Percentiles rank a stretch among this genome's conserved stretches.
Conservation (phyloP, 2,113 vertebrate genomes). For the Hoplias malabaricus region DNA sequence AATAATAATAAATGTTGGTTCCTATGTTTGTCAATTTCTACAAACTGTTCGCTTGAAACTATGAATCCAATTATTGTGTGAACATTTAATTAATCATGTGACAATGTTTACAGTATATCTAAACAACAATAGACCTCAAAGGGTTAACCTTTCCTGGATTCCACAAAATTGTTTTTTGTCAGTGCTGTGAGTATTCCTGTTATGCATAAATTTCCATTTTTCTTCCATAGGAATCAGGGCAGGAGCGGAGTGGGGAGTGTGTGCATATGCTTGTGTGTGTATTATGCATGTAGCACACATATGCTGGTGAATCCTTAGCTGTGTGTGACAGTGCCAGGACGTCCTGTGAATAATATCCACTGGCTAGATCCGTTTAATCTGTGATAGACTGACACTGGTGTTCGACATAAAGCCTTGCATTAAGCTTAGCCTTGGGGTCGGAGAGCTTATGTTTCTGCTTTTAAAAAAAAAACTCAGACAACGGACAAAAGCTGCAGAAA, state of each 20-base stretch:
- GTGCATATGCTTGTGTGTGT: constrained; percentile 4
- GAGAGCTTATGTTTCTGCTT: not conserved
- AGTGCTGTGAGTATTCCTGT: not conserved
- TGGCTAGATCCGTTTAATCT: constrained; percentile 10
- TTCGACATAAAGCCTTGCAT: constrained; percentile 14
- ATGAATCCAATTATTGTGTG: too few species aligned
- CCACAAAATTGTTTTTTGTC: not conserved
- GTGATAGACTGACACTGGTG: not conserved
- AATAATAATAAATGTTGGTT: too few species aligned
- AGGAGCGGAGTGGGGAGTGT: not conserved
- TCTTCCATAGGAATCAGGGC: not conserved
- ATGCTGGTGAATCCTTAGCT: not conserved
- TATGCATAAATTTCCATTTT: constrained; percentile 2
- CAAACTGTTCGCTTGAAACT: too few species aligned
- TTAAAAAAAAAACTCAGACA: not conserved
- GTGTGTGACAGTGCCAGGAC: not conserved
- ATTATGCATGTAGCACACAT: constrained; percentile 25
- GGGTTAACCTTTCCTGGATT: not conserved
- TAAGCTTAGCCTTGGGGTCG: constrained; percentile 11
- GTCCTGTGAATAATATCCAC: not conserved
- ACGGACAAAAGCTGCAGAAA: not conserved
- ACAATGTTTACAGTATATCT: too few species aligned
- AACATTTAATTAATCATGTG: too few species aligned
- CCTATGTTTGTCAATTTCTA: too few species aligned
- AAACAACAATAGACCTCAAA: too few species aligned